Conservation (phyloP, 1,140 invertebrate species). For the Temnothorax curvispinosus region DNA sequence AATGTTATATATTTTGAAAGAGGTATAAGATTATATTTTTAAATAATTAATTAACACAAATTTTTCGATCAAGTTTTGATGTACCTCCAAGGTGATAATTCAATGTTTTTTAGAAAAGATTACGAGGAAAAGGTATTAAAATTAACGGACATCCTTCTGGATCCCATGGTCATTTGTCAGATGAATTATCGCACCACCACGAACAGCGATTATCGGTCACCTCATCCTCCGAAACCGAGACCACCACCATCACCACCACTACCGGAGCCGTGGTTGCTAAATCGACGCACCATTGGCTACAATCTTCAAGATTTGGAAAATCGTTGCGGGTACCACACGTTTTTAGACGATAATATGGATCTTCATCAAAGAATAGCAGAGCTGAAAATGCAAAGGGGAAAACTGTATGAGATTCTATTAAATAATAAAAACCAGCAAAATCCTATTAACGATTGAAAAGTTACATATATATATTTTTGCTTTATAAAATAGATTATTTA, state of each 20-base stretch:
- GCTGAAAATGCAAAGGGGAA: constrained; percentile 65
- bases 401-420: not conserved
- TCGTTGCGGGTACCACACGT: constrained; percentile 63
- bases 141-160: constrained; percentile 52
- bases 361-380: constrained; percentile 68
- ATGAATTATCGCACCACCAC: constrained; percentile 70
- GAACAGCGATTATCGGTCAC: constrained; percentile 63
- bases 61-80: not conserved
- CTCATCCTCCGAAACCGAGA: constrained; percentile 52
- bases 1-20: not conserved
- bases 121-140: constrained; percentile 49
- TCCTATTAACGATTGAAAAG: not conserved
- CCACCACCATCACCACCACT: constrained; percentile 31
- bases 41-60: not conserved
- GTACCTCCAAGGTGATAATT: not conserved
- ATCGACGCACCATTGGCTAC: constrained; percentile 73
- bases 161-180: constrained; percentile 19
- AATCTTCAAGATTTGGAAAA: constrained; percentile 65
- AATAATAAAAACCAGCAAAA: not conserved
- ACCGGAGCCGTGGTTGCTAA: constrained; percentile 68
- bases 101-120: constrained; percentile 7
- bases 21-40: not conserved
- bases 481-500: not conserved
- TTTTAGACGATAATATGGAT: constrained; percentile 76
- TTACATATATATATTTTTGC: not conserved